Conservation (phyloP, 1,140 invertebrate species). For the Euura lappo region DNA sequence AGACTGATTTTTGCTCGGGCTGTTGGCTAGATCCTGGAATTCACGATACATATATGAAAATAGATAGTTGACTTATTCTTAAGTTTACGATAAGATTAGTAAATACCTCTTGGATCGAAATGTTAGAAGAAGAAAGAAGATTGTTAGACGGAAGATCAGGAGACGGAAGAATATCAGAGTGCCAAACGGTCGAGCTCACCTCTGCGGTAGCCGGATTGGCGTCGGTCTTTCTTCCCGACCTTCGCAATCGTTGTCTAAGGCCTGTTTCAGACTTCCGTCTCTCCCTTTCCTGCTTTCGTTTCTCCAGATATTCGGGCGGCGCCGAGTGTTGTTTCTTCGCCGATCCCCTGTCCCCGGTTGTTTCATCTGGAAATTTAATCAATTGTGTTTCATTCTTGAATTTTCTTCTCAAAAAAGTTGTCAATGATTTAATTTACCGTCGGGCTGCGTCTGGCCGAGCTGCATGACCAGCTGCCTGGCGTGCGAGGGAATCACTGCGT, state of each 20-base stretch:
- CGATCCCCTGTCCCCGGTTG: slow-evolving; percentile 59
- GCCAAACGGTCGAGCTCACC: slow-evolving; percentile 37
- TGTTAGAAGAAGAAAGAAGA: not conserved
- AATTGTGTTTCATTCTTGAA: slow-evolving; percentile 52
- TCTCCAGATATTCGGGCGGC: slow-evolving; percentile 85
- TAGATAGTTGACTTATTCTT: not conserved
- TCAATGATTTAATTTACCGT: slow-evolving; percentile 61
- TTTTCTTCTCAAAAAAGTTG: slow-evolving; percentile 59
- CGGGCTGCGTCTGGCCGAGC: slow-evolving; percentile 80
- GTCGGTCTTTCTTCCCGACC: slow-evolving; percentile 55
- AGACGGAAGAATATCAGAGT: not conserved
- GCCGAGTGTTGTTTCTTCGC: slow-evolving; percentile 81
- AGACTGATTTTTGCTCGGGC: slow-evolving; percentile 42
- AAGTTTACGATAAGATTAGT: too few relatives aligned
- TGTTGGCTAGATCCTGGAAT: slow-evolving; percentile 48
- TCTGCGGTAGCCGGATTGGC: slow-evolving; percentile 45
- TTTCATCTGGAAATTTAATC: slow-evolving; percentile 16
- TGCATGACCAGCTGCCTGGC: slow-evolving; percentile 92
- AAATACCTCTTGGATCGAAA: not conserved
- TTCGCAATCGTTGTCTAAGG: slow-evolving; percentile 64
- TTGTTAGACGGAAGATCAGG: not conserved
- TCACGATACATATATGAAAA: not conserved
- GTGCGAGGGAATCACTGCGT: slow-evolving; percentile 91
- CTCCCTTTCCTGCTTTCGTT: slow-evolving; percentile 73
- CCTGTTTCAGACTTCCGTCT: slow-evolving; percentile 72